These are phyloP conservation scores for Spodoptera littoralis DNA, from an alignment of 2,888 invertebrate genomes.

Conservation along the genomic window DNA sequence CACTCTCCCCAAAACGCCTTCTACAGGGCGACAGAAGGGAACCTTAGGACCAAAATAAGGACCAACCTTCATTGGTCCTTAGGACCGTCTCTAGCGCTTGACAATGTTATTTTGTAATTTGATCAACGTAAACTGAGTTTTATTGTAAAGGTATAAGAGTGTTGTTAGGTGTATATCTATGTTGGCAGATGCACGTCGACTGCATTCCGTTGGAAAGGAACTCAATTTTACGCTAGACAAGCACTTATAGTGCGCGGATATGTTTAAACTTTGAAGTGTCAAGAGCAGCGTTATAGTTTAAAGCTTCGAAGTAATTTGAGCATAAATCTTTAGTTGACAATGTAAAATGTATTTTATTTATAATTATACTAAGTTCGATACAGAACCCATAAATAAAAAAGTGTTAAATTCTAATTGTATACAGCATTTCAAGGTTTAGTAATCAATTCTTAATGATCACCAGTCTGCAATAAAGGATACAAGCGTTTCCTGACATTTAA, in stretches of 20 bases:
- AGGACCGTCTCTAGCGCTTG: constrained; percentile 53
- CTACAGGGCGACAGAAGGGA: constrained; percentile 42
- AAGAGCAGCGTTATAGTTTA: constrained; percentile 28
- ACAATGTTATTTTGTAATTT: constrained; percentile 52
- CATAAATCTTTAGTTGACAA: too few species aligned
- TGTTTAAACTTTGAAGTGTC: constrained; percentile 55
- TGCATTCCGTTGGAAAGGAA: constrained; percentile 71
- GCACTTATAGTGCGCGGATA: constrained; percentile 63
- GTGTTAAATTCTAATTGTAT: too few species aligned
- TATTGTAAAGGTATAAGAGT: constrained; percentile 45
- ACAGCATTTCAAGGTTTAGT: too few species aligned
- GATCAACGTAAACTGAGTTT: constrained; percentile 55
- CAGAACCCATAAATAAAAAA: too few species aligned
- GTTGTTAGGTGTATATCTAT: constrained; percentile 34
- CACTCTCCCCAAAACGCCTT: constrained; percentile 35
- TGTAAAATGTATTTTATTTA: too few species aligned
- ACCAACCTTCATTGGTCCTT: constrained; percentile 59
- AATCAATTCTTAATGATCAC: too few species aligned
- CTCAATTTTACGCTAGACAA: constrained; percentile 78
- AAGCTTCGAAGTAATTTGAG: not conserved
- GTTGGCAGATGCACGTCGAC: constrained; percentile 61
- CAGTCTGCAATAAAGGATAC: too few species aligned
- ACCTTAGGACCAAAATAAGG: constrained; percentile 45
- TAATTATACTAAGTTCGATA: too few species aligned
- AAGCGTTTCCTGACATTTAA: too few species aligned